These are phyloP conservation scores for Vollenhovia emeryi DNA, from an alignment of 1,140 invertebrate genomes.

Conservation along the genomic window DNA sequence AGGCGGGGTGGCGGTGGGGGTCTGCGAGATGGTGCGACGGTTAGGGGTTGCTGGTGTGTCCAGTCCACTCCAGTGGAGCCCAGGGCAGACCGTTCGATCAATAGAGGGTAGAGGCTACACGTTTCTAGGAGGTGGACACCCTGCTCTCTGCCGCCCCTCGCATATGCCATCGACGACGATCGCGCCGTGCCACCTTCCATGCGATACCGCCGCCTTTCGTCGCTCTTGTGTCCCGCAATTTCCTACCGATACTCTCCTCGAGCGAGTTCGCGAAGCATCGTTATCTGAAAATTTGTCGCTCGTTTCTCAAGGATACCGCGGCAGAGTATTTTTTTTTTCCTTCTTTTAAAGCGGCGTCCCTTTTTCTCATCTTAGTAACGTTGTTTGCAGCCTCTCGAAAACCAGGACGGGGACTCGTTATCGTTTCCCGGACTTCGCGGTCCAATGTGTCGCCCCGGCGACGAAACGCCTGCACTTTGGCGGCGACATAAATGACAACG, in stretches of 20 bases:
- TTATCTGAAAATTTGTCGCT: neutral
- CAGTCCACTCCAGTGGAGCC: conserved; percentile 80
- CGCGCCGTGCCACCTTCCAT: conserved; percentile 64
- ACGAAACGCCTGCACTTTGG: neutral
- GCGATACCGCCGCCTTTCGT: conserved; percentile 51
- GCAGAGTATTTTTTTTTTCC: neutral
- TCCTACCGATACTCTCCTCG: neutral
- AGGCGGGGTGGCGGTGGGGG: conserved; percentile 22
- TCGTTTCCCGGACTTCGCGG: neutral
- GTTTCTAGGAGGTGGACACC: conserved; percentile 80
- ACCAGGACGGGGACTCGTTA: neutral
- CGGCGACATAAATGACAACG: conserved; percentile 8
- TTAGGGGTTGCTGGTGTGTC: conserved; percentile 77
- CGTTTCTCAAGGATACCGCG: neutral
- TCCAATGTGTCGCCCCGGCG: neutral
- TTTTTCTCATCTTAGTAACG: neutral
- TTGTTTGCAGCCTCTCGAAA: neutral
- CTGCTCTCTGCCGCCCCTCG: conserved; percentile 60
- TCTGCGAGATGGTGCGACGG: conserved; percentile 64
- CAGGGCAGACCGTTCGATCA: conserved; percentile 79
- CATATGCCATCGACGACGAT: conserved; percentile 60
- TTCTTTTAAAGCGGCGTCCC: too few species aligned
- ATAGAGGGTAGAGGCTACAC: conserved; percentile 80
- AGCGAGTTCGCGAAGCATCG: neutral
- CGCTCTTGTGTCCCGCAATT: conserved; percentile 44